A percentile compares a stretch with the other conserved stretches of the same genome.
These are phyloP conservation scores for Gordius sp. DNA, from an alignment of 2,888 invertebrate genomes.

Conservation along the genomic window DNA sequence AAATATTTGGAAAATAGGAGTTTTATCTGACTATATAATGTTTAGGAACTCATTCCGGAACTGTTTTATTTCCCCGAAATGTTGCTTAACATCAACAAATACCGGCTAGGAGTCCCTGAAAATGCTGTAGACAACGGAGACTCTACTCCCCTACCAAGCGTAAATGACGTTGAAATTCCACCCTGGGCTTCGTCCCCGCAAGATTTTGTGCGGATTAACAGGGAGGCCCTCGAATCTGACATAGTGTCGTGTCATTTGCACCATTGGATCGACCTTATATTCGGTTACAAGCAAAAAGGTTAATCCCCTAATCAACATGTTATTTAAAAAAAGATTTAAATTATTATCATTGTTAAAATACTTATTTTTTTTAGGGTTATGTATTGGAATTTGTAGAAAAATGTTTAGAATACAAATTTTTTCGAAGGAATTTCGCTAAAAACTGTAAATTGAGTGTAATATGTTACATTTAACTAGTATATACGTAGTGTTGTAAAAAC, in stretches of 20 bases:
- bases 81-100: constrained; percentile 62
- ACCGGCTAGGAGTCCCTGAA: constrained; percentile 47
- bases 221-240: constrained; percentile 92
- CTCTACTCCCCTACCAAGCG: neutral
- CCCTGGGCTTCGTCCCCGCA: constrained; percentile 90
- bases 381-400: too few species aligned
- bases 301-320: too few species aligned
- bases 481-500: too few species aligned
- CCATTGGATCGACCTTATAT: constrained; percentile 97
- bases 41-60: constrained; percentile 78
- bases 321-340: too few species aligned
- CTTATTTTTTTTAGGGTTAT: too few species aligned
- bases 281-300: constrained; percentile 95
- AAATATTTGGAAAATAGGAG: too few species aligned
- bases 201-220: constrained; percentile 83
- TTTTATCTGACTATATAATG: constrained; percentile 19
- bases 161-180: constrained; percentile 49
- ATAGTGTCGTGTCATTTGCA: constrained; percentile 97
- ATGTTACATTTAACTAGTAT: too few species aligned
- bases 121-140: neutral
- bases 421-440: too few species aligned
- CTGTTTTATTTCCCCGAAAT: constrained; percentile 96
- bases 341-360: too few species aligned
- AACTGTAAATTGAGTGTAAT: too few species aligned
- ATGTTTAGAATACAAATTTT: too few species aligned